Evolutionary conservation across 1,140 invertebrate genomes (phyloP).

Genomic region (Tigriopus japonicus): DNA sequence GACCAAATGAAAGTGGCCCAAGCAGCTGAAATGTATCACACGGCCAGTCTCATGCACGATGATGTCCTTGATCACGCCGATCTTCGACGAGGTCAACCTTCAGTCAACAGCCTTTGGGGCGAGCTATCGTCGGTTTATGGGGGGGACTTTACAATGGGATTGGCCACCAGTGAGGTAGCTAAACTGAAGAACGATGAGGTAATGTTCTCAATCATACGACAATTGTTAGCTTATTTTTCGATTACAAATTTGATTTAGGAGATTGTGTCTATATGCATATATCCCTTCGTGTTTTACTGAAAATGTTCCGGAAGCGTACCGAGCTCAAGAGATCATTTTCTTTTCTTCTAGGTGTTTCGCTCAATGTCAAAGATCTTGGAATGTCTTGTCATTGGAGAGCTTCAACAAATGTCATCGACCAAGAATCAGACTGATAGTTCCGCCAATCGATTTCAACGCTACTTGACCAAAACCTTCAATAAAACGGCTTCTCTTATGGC

Average conservation of each 20-base stretch:
- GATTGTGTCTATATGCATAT: no score
- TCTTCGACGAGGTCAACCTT: slow-evolving; percentile 80
- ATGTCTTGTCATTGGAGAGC: slow-evolving; percentile 89
- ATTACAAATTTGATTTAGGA: no score
- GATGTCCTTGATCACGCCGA: slow-evolving; percentile 98
- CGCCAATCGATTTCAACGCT: slow-evolving; percentile 27
- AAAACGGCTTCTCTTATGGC: slow-evolving; percentile 98
- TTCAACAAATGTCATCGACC: slow-evolving; percentile 83
- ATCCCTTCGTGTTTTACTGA: no score
- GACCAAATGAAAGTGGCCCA: slow-evolving; percentile 79
- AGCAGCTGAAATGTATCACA: slow-evolving; percentile 98
- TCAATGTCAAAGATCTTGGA: slow-evolving; percentile 36
- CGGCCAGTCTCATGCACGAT: slow-evolving; percentile 92
- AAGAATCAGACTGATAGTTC: slow-evolving; percentile 50
- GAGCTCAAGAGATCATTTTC: no score
- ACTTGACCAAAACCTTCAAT: slow-evolving; percentile 28
- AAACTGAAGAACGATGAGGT: background rate
- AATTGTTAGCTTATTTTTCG: no score
- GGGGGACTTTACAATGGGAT: background rate
- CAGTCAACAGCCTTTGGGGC: slow-evolving; percentile 81
- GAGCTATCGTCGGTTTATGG: slow-evolving; percentile 23
- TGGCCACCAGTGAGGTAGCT: background rate
- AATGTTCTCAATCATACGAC: no score
- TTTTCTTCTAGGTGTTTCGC: background rate
- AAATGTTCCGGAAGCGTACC: no score